Base-by-base conservation (phyloP, 2,888 invertebrate species). In the Caenorhabditis doughertyi region DNA sequence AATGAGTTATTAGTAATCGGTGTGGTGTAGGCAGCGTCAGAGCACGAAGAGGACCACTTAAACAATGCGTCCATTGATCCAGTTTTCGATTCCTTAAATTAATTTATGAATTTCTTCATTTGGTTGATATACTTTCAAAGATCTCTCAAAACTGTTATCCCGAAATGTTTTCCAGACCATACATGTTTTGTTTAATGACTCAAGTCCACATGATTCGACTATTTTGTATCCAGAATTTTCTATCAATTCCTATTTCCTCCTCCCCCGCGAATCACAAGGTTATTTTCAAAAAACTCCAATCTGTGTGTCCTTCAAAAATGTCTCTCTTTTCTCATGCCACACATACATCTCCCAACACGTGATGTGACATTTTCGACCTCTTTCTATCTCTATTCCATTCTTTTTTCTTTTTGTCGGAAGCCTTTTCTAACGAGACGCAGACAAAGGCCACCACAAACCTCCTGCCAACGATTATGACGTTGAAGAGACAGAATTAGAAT, bases 31-130 rank as follows among this genome's bases (percentile, higher is more conserved):
- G 71, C 65, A 9, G 65, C 71, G 23, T 68, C 68, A 16, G 79
- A 55, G 79, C 70, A 58, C 21, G 80, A 55, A 4, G 81, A 70
- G n/a, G 74, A 76, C 81, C 81, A 81, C 21, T 71, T 76, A 65
- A 81, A 81, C 21, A 81, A 29, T n/a, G 81, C 79, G 18, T 79
- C 77, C 77, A 77, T 77, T 23, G 77, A 77, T 58, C 25, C 32
- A 55, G 62, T 42, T 68, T 77, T 79, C 42, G 79, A 79, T 23
- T 71, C 79, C 79, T 79, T 72, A 44, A 18, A 42, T 42, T 58
- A 9, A 18, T 47, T 11, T 4, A 5, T 16, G 3, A 3, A 44
- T 13, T 29, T 68, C 27, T 39, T 2, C 39, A n/a, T 21, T 5
- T 53, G 18, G 9, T 11, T 2, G 29, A 62, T 7, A 27, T 42